Evolutionary conservation across 1,140 invertebrate genomes (phyloP).

Genomic region (Drosophila insularis): DNA sequence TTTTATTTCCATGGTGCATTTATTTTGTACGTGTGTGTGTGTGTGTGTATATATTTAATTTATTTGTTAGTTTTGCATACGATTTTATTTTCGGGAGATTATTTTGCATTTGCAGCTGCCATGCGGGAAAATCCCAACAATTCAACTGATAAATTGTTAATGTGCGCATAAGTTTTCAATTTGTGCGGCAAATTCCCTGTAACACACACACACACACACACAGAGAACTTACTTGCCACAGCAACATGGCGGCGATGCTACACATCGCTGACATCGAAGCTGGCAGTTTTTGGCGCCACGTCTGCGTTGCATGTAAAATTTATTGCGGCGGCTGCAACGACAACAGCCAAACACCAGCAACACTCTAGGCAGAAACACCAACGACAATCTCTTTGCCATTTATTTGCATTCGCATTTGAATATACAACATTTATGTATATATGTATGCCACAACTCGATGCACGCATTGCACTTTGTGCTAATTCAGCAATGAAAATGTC

Average conservation of each 20-base stretch:
- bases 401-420: slow-evolving; percentile 75
- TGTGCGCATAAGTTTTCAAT: slow-evolving; percentile 76
- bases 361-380: slow-evolving; percentile 11
- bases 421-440: slow-evolving; percentile 40
- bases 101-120: slow-evolving; percentile 67
- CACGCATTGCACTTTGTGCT: slow-evolving; percentile 67
- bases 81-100: slow-evolving; percentile 37
- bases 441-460: slow-evolving; percentile 11
- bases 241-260: slow-evolving; percentile 17
- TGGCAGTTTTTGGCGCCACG: slow-evolving; percentile 75
- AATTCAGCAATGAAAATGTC: slow-evolving; percentile 73
- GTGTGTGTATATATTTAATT: slow-evolving; percentile 32
- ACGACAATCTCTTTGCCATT: slow-evolving; percentile 72
- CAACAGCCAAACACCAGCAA: slow-evolving; percentile 33
- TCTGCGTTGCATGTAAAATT: slow-evolving; percentile 71
- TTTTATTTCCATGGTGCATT: not conserved
- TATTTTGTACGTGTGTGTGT: slow-evolving; percentile 24
- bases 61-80: slow-evolving; percentile 56
- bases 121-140: slow-evolving; percentile 66
- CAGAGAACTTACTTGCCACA: slow-evolving; percentile 60
- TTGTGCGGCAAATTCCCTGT: slow-evolving; percentile 69
- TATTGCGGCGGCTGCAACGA: slow-evolving; percentile 64
- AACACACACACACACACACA: not conserved
- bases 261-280: slow-evolving; percentile 62
- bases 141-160: slow-evolving; percentile 74